Evolutionary conservation across 2,113 vertebrate genomes (phyloP).

Genomic region (Calyptomena viridis): DNA sequence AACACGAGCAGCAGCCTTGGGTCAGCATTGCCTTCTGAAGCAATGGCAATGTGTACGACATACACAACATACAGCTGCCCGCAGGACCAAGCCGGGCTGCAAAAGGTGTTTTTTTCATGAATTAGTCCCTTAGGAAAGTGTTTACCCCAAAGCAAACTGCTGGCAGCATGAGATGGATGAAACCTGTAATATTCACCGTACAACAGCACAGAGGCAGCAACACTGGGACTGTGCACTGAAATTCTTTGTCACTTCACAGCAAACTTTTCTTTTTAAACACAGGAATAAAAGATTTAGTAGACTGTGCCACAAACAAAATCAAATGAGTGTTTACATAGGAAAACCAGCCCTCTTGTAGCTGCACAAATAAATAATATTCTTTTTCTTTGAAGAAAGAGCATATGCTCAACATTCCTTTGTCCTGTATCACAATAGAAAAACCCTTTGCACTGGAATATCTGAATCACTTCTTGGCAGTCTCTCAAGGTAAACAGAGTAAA

Average conservation of each 20-base stretch:
- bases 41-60: accelerated
- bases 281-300: slow-evolving; percentile 57
- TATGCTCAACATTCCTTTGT: slow-evolving; percentile 81
- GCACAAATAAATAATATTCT: slow-evolving; percentile 73
- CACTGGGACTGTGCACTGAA: neutral
- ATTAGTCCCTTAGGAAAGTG: slow-evolving; percentile 11
- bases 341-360: slow-evolving; percentile 66
- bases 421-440: slow-evolving; percentile 73
- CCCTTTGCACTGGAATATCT: slow-evolving; percentile 71
- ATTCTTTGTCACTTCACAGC: neutral
- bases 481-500: slow-evolving; percentile 84
- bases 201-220: neutral
- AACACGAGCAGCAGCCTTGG: accelerated
- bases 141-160: slow-evolving; percentile 23
- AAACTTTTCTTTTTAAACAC: slow-evolving; percentile 46
- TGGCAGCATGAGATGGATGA: slow-evolving; percentile 8
- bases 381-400: slow-evolving; percentile 63
- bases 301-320: slow-evolving; percentile 67
- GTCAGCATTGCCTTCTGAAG: neutral
- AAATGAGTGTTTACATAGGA: slow-evolving; percentile 60
- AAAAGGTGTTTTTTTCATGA: neutral
- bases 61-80: neutral
- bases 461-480: slow-evolving; percentile 77
- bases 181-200: neutral
- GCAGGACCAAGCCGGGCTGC: neutral